Conservation (phyloP, 2,888 invertebrate species). For the Heterodera filipjevi region DNA sequence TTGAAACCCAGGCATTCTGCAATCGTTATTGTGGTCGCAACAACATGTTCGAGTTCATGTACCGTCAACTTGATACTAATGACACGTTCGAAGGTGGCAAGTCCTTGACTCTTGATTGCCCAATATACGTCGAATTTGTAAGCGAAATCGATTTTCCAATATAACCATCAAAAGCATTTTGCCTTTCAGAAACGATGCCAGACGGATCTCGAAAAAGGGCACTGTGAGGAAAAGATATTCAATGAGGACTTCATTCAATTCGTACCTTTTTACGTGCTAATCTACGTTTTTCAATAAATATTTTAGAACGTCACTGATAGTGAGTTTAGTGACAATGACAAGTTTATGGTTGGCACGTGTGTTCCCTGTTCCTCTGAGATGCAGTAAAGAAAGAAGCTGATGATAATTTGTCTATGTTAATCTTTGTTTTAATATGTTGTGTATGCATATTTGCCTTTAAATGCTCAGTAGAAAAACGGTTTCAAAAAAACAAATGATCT, state of each 20-base stretch:
- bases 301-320: not conserved
- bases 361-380: not conserved
- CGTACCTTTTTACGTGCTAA: not conserved
- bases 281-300: not conserved
- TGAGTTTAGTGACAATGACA: not conserved
- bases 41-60: not conserved
- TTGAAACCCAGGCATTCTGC: constrained; percentile 10
- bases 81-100: not conserved
- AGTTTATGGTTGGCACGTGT: not conserved
- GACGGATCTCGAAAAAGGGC: not conserved
- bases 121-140: not conserved
- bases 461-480: too few species aligned
- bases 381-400: not conserved
- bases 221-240: constrained; percentile 2
- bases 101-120: not conserved
- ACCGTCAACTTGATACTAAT: not conserved
- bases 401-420: not conserved
- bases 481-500: too few species aligned
- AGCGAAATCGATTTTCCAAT: not conserved
- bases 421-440: too few species aligned
- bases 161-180: not conserved
- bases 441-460: too few species aligned
- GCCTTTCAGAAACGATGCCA: not conserved
- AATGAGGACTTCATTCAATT: not conserved
- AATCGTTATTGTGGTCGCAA: not conserved